phyloP scores from a whole-genome alignment of 2,113 vertebrate species.

The Phylloscopus trochilus region DNA sequence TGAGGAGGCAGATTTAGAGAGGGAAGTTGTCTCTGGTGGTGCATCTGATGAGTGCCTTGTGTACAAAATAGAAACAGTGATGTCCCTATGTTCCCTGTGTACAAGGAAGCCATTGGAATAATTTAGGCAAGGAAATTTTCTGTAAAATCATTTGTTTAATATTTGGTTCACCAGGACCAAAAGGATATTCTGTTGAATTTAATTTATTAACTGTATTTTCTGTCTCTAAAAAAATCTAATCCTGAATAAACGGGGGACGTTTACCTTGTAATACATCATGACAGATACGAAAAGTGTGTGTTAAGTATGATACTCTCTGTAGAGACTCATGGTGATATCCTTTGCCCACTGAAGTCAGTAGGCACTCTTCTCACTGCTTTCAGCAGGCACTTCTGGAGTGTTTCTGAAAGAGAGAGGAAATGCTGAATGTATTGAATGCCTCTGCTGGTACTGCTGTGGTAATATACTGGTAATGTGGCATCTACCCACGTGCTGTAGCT shows the following conservation, averaged over 20 bases:
- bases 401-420: background rate
- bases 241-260: background rate
- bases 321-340: background rate
- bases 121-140: background rate
- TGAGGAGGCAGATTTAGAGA: background rate
- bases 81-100: background rate
- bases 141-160: background rate
- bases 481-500: background rate
- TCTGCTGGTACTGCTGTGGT: background rate
- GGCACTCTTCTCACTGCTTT: fast-evolving
- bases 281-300: background rate
- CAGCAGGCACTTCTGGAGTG: background rate
- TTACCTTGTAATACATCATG: background rate
- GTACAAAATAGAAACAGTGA: background rate
- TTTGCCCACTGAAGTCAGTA: background rate
- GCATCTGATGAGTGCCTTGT: background rate
- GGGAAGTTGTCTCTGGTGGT: background rate
- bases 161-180: background rate
- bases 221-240: constrained; percentile 14
- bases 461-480: background rate
- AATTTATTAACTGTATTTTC: background rate
- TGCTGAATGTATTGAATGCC: background rate
- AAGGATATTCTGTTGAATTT: background rate
- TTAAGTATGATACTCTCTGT: background rate
- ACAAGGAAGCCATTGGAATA: background rate